A percentile compares a stretch with the other conserved stretches of the same genome.
phyloP scores from a whole-genome alignment of 2,113 vertebrate genomes.

The Labeo rohita region DNA sequence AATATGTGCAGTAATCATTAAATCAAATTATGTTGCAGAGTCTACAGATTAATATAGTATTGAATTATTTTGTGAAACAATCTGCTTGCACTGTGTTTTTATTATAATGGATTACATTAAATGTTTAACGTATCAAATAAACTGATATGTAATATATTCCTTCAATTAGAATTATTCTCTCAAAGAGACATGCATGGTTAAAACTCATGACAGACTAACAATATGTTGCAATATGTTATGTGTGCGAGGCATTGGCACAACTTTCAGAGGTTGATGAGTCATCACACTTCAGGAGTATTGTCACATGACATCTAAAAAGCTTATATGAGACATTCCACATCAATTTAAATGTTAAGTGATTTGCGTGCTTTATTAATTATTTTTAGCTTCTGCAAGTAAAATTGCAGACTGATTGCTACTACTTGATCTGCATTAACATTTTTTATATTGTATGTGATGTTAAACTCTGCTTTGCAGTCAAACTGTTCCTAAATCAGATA shows the following conservation, averaged over 20 bases:
- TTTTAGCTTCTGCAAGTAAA: neutral
- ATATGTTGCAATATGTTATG: neutral
- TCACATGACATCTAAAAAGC: neutral
- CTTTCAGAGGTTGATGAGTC: neutral
- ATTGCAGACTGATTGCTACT: neutral
- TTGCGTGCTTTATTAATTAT: neutral
- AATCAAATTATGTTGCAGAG: neutral
- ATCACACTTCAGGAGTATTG: neutral
- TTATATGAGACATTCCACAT: neutral
- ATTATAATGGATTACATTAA: neutral
- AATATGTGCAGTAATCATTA: neutral
- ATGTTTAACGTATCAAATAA: neutral
- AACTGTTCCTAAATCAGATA: constrained; percentile 62
- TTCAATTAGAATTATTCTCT: neutral
- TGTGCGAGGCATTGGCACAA: neutral
- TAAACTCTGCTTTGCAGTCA: constrained; percentile 5
- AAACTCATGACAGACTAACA: neutral
- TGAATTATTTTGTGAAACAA: neutral
- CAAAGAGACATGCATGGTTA: neutral
- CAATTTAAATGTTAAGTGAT: neutral
- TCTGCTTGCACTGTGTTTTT: neutral
- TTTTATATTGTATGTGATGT: neutral
- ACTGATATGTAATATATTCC: neutral
- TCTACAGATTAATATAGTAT: neutral
- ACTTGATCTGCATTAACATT: neutral